These are phyloP conservation scores for Epizoanthus illoricatus DNA, from an alignment of 92 coral and sea anemone species.

Conservation along the genomic window DNA sequence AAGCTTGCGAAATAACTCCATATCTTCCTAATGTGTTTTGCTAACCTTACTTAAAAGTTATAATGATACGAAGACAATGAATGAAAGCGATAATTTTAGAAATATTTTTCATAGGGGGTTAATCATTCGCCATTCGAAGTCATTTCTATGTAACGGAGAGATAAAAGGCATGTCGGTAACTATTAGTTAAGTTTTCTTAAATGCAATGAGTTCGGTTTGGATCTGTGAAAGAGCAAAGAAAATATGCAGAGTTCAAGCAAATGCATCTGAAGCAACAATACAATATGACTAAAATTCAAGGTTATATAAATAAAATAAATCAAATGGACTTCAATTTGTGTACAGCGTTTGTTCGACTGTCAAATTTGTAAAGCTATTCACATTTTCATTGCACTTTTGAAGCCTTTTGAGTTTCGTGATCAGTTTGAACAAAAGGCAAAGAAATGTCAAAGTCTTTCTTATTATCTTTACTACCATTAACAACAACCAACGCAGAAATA, in stretches of 20 bases:
- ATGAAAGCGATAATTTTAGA: conserved; percentile 1
- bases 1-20: conserved; percentile 27
- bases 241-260: neutral
- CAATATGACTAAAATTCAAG: conserved; percentile 2
- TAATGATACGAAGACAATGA: conserved; percentile 29
- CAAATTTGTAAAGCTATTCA: conserved; percentile 42
- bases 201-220: neutral
- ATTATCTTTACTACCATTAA: neutral
- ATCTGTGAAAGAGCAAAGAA: neutral
- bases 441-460: neutral
- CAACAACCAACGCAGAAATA: neutral
- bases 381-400: conserved; percentile 51
- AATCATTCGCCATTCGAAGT: neutral
- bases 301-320: conserved; percentile 7
- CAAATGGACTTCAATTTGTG: conserved; percentile 27
- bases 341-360: conserved; percentile 25
- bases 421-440: conserved; percentile 15
- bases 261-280: conserved; percentile 9
- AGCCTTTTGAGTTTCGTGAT: conserved; percentile 32
- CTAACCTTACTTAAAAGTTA: conserved; percentile 32
- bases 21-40: conserved; percentile 26
- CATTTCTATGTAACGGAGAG: neutral
- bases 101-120: neutral
- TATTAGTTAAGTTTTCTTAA: no score
- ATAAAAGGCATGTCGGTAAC: no score